These are phyloP conservation scores for Parasteatoda lunata DNA, from an alignment of 2,888 invertebrate genomes.

Conservation along the genomic window DNA sequence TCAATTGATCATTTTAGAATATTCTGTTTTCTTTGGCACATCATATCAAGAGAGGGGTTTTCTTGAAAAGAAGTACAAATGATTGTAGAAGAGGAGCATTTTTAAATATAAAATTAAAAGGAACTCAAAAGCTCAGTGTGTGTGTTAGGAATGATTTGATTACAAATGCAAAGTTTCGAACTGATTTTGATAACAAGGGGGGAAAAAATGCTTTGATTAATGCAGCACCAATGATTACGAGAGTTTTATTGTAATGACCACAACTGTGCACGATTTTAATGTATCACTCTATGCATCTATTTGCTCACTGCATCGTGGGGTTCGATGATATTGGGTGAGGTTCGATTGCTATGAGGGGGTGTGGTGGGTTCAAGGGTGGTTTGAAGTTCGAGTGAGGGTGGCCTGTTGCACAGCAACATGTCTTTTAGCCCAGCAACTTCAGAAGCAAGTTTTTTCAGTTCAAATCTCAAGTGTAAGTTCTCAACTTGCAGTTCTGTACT, in stretches of 20 bases:
- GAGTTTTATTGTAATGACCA: neutral
- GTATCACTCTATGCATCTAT: neutral
- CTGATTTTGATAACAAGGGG: no score
- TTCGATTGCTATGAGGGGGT: slow-evolving; percentile 60
- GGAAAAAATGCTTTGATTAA: no score
- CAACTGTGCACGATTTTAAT: neutral
- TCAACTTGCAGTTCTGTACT: slow-evolving; percentile 78
- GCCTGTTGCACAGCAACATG: slow-evolving; percentile 62
- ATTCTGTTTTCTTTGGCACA: no score
- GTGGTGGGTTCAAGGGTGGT: slow-evolving; percentile 22
- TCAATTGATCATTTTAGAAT: no score
- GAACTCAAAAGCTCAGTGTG: no score
- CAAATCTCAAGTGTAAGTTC: slow-evolving; percentile 79
- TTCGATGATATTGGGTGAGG: slow-evolving; percentile 57
- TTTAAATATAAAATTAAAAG: no score
- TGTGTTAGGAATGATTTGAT: no score
- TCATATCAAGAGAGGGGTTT: no score
- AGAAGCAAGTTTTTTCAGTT: slow-evolving; percentile 89
- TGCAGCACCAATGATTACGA: no score
- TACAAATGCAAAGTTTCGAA: no score
- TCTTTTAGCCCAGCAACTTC: slow-evolving; percentile 91
- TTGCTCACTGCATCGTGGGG: neutral
- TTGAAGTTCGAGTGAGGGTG: slow-evolving; percentile 27
- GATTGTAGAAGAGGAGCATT: no score
- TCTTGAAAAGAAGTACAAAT: no score